Base-by-base conservation (phyloP, 2,797 vertebrate genomes). In the Lindbergichthys nudifrons region DNA sequence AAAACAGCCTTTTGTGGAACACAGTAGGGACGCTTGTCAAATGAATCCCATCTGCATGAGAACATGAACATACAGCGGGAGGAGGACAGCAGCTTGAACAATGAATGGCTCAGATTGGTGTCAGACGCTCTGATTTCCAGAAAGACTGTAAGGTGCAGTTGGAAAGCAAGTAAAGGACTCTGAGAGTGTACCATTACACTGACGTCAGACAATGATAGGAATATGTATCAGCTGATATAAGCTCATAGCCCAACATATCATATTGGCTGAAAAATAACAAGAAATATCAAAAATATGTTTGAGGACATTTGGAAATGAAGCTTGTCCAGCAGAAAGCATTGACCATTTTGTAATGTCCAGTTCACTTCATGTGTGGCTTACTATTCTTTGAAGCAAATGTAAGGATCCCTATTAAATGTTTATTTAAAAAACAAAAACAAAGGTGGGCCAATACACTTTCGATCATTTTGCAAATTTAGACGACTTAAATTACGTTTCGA, bases 1-100 rank as follows among this genome's bases (percentile, higher is more conserved):
- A 75, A 41, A 85, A 53, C 53, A 48, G 73, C 56, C 43, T 72
- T 70, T 59, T 64, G 30, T 53, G 65, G 42, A 58, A 75, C 56
- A 41, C 21, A 54, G 46, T 41, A 18, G n/a, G 45, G 26, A 79
- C 9, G 1, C 51, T 26, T 48, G 7, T 73, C 42, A 53, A 70
- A 56, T 5, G 4, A 54, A 13, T 63, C 14, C 15, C 50, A 36
- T 65, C 47, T 80, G 57, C 71, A 70, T 64, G 61, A 73, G 65
- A 75, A 65, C 39, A 6, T 54, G 21, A 32, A 26, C n/a, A 48
- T 9, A 41, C 39, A 32, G 41, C 5, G 3, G 12, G n/a, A 71
- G 18, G 47, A 70, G 59, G 59, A 46, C 58, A 14, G 52, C 50
- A 11, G 2, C 2, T n/a, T 3, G 19, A 51, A n/a, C 42, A 14